Conservation (phyloP, 2,888 invertebrate genomes). For the Proisotoma minuta region DNA sequence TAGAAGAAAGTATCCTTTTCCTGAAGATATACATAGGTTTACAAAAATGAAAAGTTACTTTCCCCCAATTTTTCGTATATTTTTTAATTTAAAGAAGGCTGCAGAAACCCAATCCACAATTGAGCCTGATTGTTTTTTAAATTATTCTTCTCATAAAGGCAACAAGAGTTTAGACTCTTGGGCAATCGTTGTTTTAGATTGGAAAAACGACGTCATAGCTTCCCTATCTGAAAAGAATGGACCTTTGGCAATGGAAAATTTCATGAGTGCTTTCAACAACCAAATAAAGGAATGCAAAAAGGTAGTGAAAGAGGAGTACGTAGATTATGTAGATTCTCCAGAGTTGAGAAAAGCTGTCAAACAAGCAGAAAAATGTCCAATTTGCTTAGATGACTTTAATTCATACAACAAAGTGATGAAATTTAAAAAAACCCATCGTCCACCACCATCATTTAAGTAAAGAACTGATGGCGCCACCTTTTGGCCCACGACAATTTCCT, state of each 20-base stretch:
- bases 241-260: background rate
- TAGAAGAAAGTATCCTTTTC: background rate
- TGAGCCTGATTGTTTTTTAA: background rate
- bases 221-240: background rate
- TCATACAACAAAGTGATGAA: background rate
- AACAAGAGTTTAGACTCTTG: too few relatives aligned
- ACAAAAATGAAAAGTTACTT: background rate
- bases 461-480: background rate
- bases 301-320: background rate
- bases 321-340: background rate
- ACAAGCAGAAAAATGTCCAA: background rate
- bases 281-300: background rate
- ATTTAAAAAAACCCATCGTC: background rate
- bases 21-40: background rate
- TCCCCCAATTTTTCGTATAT: background rate
- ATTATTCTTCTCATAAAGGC: too few relatives aligned
- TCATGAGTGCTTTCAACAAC: background rate
- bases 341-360: background rate
- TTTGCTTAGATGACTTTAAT: background rate
- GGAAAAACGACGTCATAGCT: background rate
- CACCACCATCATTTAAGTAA: background rate
- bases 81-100: background rate
- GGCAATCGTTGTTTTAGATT: background rate
- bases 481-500: background rate
- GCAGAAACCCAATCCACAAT: background rate